phyloP scores from a whole-genome alignment of 2,113 vertebrate genomes.

The Arizona elegans region DNA sequence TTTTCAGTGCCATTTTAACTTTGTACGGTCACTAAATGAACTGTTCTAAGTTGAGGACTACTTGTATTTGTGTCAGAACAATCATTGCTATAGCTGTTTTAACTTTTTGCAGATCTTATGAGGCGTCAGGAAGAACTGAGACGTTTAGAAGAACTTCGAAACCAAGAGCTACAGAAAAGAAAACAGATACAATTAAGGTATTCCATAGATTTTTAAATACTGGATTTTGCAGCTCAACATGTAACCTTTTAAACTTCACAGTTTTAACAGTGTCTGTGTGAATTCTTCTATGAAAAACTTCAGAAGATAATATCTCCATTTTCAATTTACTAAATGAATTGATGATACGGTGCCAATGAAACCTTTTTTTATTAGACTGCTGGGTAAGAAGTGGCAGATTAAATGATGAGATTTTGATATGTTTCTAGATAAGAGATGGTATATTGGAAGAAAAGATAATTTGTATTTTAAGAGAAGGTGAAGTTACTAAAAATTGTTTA shows the following conservation, averaged over 20 bases:
- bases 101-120: conserved; percentile 85
- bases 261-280: neutral
- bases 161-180: conserved; percentile 95
- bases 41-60: too few species aligned
- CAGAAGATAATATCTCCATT: neutral
- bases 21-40: too few species aligned
- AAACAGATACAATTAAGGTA: conserved; percentile 98
- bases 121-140: conserved; percentile 94
- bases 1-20: too few species aligned
- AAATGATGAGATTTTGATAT: neutral
- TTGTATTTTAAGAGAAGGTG: neutral
- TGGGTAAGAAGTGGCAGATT: neutral
- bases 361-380: neutral
- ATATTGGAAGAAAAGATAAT: neutral
- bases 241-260: neutral
- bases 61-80: neutral
- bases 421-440: neutral
- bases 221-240: neutral
- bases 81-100: neutral
- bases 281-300: neutral
- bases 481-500: neutral
- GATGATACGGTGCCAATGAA: neutral
- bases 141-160: conserved; percentile 92
- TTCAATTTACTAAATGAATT: neutral
- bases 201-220: neutral